Conservation (phyloP, 2,113 vertebrate genomes). For the Origma solitaria region DNA sequence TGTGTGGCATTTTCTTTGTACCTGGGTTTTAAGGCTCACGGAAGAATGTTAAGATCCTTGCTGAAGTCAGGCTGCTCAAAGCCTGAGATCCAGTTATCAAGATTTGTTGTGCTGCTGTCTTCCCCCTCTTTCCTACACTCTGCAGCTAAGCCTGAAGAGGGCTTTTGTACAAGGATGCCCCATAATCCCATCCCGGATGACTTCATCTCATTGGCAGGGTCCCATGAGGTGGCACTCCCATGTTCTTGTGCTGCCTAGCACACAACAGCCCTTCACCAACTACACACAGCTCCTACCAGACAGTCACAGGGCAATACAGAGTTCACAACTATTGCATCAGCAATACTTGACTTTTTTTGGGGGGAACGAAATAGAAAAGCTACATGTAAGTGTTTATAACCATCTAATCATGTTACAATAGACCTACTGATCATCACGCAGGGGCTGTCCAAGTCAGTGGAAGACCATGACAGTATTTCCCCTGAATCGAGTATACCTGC, state of each 20-base stretch:
- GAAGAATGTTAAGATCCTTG: not conserved
- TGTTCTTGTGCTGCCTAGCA: rapidly evolving
- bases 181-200: not conserved
- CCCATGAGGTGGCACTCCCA: not conserved
- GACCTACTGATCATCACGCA: not conserved
- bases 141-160: not conserved
- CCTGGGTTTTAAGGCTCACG: not conserved
- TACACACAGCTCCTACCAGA: not conserved
- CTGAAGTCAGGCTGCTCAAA: not conserved
- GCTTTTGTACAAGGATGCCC: not conserved
- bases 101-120: not conserved
- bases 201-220: not conserved
- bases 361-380: not conserved
- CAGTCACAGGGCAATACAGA: not conserved
- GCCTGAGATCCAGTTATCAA: not conserved
- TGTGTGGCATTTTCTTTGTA: not conserved
- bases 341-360: not conserved
- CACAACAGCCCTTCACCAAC: not conserved
- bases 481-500: not conserved
- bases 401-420: not conserved
- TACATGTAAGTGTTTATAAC: not conserved
- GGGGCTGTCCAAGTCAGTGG: not conserved
- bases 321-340: not conserved
- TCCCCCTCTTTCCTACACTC: not conserved
- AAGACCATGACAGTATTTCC: not conserved